Evolutionary conservation across 2,113 vertebrate species (phyloP).

Genomic region (Cyrtonyx montezumae): DNA sequence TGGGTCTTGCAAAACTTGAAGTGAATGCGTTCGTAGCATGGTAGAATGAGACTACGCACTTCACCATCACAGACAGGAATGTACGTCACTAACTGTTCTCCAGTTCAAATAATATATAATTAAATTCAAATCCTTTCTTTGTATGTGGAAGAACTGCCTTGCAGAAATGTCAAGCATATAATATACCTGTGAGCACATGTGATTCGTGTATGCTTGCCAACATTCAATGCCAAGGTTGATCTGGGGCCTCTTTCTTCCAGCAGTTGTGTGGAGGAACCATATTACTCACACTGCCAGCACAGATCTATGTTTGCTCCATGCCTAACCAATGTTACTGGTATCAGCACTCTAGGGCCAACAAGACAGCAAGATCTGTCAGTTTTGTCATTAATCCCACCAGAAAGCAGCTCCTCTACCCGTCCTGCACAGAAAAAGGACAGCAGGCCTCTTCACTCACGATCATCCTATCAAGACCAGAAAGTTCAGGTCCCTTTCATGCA

Average conservation of each 20-base stretch:
- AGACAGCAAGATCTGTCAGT: neutral
- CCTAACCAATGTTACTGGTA: neutral
- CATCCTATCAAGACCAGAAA: neutral
- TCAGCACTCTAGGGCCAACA: neutral
- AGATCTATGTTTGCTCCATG: neutral
- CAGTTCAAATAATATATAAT: neutral
- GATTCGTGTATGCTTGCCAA: neutral
- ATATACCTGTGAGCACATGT: neutral
- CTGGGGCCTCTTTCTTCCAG: neutral
- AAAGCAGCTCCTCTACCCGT: neutral
- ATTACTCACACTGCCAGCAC: neutral
- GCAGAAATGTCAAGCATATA: neutral
- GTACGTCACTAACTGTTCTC: neutral
- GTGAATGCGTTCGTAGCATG: neutral
- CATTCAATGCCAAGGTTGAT: neutral
- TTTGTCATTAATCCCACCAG: neutral
- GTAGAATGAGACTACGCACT: neutral
- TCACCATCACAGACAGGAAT: neutral
- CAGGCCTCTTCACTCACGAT: neutral
- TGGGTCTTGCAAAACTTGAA: neutral
- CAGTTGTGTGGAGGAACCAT: neutral
- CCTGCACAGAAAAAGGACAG: neutral
- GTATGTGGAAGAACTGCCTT: slow-evolving; percentile 7
- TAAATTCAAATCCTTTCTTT: slow-evolving; percentile 12
- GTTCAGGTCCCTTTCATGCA: neutral